Base-by-base conservation (phyloP, 2,113 vertebrate genomes). In the Oceanites oceanicus region DNA sequence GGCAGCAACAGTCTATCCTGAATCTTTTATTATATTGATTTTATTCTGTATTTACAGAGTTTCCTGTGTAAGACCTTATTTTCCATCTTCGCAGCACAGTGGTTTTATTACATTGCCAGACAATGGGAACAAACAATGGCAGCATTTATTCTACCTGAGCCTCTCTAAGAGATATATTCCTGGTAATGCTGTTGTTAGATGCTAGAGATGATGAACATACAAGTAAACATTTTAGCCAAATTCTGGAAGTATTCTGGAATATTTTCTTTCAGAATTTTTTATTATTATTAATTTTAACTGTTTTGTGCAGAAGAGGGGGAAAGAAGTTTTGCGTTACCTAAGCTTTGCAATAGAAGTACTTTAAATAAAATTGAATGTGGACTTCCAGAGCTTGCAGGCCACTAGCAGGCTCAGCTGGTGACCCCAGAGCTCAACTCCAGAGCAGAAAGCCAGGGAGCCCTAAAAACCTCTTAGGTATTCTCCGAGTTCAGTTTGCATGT, bases 1-100 rank as follows among this genome's bases (percentile, higher is more conserved):
- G 85, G 78, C 62, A 89, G 30, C 73, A 52, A 40, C 63, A 55
- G 23, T 7, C 66, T 81, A 34, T 32, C 73, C 86, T 78, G 89
- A 92, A 89, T 92, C 84, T 91, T 89, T 85, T 89, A 72, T 75
- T 94, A 47, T 72, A 92, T 95, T 84, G 91, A 89, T 96, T 95
- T 89, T 94, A 36, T 81, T 82, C 86, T 82, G 32, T 77, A 76
- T 94, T 78, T 95, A 90, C 79, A 70, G 65, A 72, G 78, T 61
- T 79, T 93, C 66, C 77, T 78, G 36, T 45, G 61, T 85, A 90
- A 81, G 82, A 34, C 38, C 55, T 96, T 81, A 22, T 91, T 95
- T 94, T 95, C 82, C 92, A 66, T 73, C 70, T 59, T 59, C 38
- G 71, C 70, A 96, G 49, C 62, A 32, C 26, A 56, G 52, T 27